Evolutionary conservation across 2,113 vertebrate genomes (phyloP).

Genomic region (Butastur rufipennis): DNA sequence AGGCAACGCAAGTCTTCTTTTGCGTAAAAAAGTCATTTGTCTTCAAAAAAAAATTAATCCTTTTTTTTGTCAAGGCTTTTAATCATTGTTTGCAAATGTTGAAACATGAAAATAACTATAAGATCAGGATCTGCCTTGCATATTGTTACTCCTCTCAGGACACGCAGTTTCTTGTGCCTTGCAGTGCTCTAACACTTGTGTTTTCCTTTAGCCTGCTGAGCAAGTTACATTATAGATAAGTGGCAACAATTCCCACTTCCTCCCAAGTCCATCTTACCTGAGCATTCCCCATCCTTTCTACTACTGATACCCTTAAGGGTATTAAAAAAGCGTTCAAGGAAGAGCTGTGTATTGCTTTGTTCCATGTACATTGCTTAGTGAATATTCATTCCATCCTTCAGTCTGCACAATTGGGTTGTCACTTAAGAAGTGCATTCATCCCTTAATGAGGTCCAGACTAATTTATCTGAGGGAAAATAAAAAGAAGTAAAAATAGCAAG

Average conservation of each 20-base stretch:
- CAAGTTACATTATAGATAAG: no score
- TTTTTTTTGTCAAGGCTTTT: neutral
- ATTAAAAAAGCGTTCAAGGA: neutral
- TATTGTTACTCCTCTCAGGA: neutral
- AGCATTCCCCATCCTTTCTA: neutral
- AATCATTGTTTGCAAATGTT: neutral
- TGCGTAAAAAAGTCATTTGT: neutral
- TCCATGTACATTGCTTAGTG: neutral
- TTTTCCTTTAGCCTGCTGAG: neutral
- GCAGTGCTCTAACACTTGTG: neutral
- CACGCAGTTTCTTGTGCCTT: neutral
- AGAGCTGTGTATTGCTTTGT: neutral
- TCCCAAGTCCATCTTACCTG: neutral
- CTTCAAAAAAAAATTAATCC: neutral
- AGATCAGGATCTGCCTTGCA: neutral
- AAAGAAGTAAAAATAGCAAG: neutral
- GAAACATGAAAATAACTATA: neutral
- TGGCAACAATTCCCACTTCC: neutral
- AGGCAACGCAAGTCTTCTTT: neutral
- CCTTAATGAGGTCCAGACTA: neutral
- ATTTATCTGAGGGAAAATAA: neutral
- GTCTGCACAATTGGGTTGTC: neutral
- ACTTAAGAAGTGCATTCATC: neutral
- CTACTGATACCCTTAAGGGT: neutral
- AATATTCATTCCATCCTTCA: neutral